Evolutionary conservation across 1,140 invertebrate species (phyloP), one percentile per base, ranked within the genome.

Genomic region (Myzus persicae): DNA sequence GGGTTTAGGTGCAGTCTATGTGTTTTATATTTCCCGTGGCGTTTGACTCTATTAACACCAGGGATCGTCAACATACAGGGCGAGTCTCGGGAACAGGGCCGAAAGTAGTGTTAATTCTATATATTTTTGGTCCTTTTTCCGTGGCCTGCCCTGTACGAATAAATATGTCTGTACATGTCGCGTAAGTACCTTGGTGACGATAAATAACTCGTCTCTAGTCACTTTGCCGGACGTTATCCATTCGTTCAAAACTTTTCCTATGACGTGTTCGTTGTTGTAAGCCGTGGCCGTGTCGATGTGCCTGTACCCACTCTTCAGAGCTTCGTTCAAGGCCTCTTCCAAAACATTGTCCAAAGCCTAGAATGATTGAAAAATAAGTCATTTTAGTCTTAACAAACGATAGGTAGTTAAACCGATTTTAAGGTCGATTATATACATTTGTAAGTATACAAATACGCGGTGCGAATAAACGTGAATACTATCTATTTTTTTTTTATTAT

Each of bases 251-350:
- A 96, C 96, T 81, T 96, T 95, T 6, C 97, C 97, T 91, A 97
- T 95, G 5, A 95, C 94, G 1, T 95, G 94, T 94, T 97, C 97
- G 94, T 97, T 97, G 81, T 95, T 94, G 94, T 97, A 97, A 6
- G 95, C 95, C 2, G 95, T 94, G 0, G 97, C 97, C 1, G 96
- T 96, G 94, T 97, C 97, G 67, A 97, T 96, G 93, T 97, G 97
- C 7, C 97, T 95, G 94, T 97, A 97, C 5, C 97, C 97, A 82
- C 95, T 95, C 94, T 96, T 96, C 38, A 97, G 94, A 20, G 97
- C 97, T 48, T 94, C 93, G 4, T 96, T 95, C 0, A 97, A 84
- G 24, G 97, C 96, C 54, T 94, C 94, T 94, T 96, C 95, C 6
- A 97, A 93, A 92, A 96, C 96, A 8, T 93, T 92, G 9, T 93